These are phyloP conservation scores for Toxotes chatareus DNA, from an alignment of 2,113 vertebrate species.

Conservation along the genomic window DNA sequence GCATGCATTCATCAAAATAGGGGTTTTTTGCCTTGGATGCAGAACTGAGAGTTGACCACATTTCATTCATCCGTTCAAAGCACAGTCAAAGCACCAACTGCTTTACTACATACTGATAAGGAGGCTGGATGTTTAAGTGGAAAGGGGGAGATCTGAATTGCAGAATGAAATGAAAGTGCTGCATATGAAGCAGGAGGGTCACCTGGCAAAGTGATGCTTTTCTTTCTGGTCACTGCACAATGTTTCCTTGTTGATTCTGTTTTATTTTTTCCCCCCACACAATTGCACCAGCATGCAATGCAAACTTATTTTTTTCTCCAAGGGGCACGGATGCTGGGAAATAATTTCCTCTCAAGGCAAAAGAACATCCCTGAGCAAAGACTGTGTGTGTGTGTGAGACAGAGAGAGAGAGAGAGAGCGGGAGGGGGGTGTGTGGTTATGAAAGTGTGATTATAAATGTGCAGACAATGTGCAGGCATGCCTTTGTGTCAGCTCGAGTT, in stretches of 20 bases:
- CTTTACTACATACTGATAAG: constrained; percentile 27
- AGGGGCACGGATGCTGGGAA: constrained; percentile 64
- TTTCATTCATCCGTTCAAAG: constrained; percentile 18
- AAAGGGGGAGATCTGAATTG: background rate
- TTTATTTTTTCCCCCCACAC: constrained; percentile 42
- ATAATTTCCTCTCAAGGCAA: constrained; percentile 66
- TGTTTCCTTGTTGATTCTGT: constrained; percentile 43
- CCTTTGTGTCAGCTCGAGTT: constrained; percentile 73
- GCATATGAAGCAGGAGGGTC: constrained; percentile 40
- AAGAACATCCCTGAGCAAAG: constrained; percentile 52
- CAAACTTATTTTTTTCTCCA: constrained; percentile 57
- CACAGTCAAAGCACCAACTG: background rate
- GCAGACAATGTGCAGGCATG: constrained; percentile 76
- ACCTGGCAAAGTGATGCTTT: background rate
- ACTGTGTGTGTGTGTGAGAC: constrained; percentile 1
- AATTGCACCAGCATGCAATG: constrained; percentile 51
- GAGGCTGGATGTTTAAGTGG: constrained; percentile 6
- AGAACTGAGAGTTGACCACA: constrained; percentile 18
- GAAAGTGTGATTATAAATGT: constrained; percentile 75
- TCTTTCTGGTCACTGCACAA: constrained; percentile 57
- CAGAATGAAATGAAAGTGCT: constrained; percentile 47
- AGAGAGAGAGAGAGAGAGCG: background rate
- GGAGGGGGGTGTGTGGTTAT: constrained; percentile 61
- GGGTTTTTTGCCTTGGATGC: constrained; percentile 1
- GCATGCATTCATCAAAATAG: constrained; percentile 47